Conservation (phyloP, 2,797 vertebrate species). For the Sciurus vulgaris region DNA sequence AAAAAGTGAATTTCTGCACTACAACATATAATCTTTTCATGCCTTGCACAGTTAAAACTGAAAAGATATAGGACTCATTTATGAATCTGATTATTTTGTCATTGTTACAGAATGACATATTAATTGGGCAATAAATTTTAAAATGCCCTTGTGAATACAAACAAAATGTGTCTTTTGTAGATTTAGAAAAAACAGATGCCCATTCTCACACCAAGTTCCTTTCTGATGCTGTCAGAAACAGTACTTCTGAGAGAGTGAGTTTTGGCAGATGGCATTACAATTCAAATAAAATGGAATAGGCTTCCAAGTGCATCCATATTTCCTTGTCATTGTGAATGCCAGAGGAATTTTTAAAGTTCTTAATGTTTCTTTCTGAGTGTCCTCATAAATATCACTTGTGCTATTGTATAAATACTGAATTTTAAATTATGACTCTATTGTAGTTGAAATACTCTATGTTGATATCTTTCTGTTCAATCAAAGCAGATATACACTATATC, state of each 20-base stretch:
- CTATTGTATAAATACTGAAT: constrained; percentile 67
- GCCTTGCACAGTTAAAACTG: constrained; percentile 57
- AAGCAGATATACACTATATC: constrained; percentile 62
- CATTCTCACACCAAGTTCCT: constrained; percentile 75
- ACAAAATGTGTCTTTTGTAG: constrained; percentile 82
- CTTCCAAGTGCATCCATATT: constrained; percentile 82
- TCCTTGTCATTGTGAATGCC: constrained; percentile 80
- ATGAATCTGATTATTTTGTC: constrained; percentile 83
- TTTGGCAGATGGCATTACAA: constrained; percentile 87
- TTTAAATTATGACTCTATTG: constrained; percentile 76
- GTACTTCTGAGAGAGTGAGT: constrained; percentile 77
- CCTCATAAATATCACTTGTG: constrained; percentile 82
- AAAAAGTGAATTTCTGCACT: not conserved
- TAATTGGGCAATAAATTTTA: constrained; percentile 79
- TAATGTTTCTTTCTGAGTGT: constrained; percentile 77
- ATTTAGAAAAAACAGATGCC: constrained; percentile 80
- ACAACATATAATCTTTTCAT: constrained; percentile 32
- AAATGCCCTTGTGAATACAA: constrained; percentile 82
- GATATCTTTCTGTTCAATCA: constrained; percentile 35
- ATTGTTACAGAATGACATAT: constrained; percentile 77
- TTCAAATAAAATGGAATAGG: constrained; percentile 87
- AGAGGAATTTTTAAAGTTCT: constrained; percentile 81
- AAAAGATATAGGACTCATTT: constrained; percentile 70
- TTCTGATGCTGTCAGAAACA: constrained; percentile 78
- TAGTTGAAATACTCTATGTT: constrained; percentile 10